Percentiles rank a stretch among this genome's conserved stretches.
Conservation (phyloP, 2,113 vertebrate species). For the Rhineura floridana region DNA sequence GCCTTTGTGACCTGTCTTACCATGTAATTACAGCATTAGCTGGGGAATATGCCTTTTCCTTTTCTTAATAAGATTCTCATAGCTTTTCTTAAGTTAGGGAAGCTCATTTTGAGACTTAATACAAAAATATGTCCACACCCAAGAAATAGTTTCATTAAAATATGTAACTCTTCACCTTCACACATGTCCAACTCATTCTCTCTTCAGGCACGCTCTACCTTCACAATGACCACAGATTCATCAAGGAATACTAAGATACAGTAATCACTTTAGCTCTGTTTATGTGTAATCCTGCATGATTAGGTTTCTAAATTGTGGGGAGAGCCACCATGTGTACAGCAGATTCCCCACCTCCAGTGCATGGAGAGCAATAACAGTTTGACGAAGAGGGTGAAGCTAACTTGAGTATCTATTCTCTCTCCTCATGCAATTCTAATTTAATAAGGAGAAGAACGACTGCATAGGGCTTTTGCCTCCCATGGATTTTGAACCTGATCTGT, state of each 20-base stretch:
- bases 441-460: neutral
- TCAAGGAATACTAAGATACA: neutral
- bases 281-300: neutral
- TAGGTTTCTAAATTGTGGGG: neutral
- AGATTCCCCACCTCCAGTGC: neutral
- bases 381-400: neutral
- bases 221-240: neutral
- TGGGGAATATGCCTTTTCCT: neutral
- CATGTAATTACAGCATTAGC: neutral
- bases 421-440: neutral
- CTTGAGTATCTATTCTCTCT: neutral
- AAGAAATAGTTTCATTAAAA: neutral
- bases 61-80: neutral
- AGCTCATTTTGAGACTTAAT: neutral
- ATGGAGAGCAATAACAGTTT: neutral
- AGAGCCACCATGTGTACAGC: neutral
- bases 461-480: too few species aligned
- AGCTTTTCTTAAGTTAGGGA: neutral
- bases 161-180: neutral
- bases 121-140: neutral
- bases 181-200: neutral
- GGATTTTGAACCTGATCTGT: neutral
- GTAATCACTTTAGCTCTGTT: neutral
- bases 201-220: neutral
- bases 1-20: neutral